Base-by-base conservation (phyloP, 2,888 invertebrate species). In the Criorhina ranunculi region DNA sequence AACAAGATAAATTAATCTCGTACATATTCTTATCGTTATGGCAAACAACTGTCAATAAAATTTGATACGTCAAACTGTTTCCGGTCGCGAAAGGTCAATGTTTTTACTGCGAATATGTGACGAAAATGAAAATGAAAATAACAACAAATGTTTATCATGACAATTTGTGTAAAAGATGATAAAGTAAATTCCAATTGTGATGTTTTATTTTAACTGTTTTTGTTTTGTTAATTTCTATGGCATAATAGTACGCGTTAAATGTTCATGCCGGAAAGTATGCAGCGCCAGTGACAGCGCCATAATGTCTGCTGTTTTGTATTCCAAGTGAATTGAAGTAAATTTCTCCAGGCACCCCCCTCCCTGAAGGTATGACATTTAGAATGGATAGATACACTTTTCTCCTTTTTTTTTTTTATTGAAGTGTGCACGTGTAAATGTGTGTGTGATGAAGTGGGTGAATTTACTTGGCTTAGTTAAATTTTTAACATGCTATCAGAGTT, bases 181-280 rank as follows among this genome's bases (percentile, higher is more conserved):
- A 37, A 55, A 15, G 3, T 11, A 55, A 55, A 17, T 42, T 46
- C 11, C 6, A 44, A 42, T 0, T 17, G 31, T 12, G 5, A 12
- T 55, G 40, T 35, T 44, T 35, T 3, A 19, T 42, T 44, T 49
- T 3, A 24, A 9, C 8, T 35, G 4, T 29, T 24, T 17, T 0
- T 66, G 8, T 19, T 1, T 46, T 37, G 15, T 33, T 33, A 5
- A 42, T 17, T 44, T 11, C 5, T 19, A n/a, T n/a, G 12, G 40
- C 46, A 31, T 57, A 75, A 12, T 37, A 11, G 1, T 55, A 11
- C n/a, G 59, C 15, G 44, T 24, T 15, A 62, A 37, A 19, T 11
- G 49, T n/a, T 46, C 42, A 60, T 24, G 67, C 77, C 67, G 35
- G 29, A 77, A 77, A 77, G 67, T 77, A 77, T 77, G 77, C 77